A percentile compares a stretch with the other conserved stretches of the same genome.
phyloP scores from a whole-genome alignment of 1,140 invertebrate species.

The Drosophila orena region DNA sequence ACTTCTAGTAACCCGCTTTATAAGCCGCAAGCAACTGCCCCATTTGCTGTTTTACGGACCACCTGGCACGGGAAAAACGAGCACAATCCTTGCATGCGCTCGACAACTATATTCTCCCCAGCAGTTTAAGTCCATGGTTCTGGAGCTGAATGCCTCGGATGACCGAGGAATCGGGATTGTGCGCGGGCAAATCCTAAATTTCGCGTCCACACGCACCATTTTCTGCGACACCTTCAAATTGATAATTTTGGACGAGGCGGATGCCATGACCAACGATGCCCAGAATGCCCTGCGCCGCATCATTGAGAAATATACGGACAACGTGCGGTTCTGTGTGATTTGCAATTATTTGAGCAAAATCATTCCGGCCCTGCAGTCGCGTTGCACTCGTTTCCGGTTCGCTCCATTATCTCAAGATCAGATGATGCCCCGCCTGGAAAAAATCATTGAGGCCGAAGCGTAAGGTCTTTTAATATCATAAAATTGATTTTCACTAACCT shows the following conservation, averaged over 20 bases:
- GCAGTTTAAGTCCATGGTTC: slow-evolving; percentile 89
- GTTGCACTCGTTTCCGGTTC: slow-evolving; percentile 99
- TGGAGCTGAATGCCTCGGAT: slow-evolving; percentile 99
- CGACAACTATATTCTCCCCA: slow-evolving; percentile 95
- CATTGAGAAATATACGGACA: slow-evolving; percentile 99
- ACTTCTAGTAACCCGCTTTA: slow-evolving; percentile 94
- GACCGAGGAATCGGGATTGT: slow-evolving; percentile 99
- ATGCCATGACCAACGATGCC: slow-evolving; percentile 99
- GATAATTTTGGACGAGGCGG: slow-evolving; percentile 99
- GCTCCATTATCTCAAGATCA: slow-evolving; percentile 94
- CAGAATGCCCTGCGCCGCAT: slow-evolving; percentile 99
- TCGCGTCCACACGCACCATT: slow-evolving; percentile 98
- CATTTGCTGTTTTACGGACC: slow-evolving; percentile 99
- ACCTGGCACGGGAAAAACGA: slow-evolving; percentile 99
- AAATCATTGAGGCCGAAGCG: slow-evolving; percentile 95
- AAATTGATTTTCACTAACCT: background rate
- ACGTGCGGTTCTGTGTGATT: slow-evolving; percentile 99
- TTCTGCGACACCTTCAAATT: slow-evolving; percentile 97
- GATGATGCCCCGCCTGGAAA: slow-evolving; percentile 95
- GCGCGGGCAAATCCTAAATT: slow-evolving; percentile 97
- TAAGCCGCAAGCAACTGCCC: slow-evolving; percentile 95
- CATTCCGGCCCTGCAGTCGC: slow-evolving; percentile 98
- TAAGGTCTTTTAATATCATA: slow-evolving; percentile 83
- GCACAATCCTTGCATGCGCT: slow-evolving; percentile 98
- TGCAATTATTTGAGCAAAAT: slow-evolving; percentile 99